Base-by-base conservation (phyloP, 2,888 invertebrate genomes). In the Abrostola triplasia region DNA sequence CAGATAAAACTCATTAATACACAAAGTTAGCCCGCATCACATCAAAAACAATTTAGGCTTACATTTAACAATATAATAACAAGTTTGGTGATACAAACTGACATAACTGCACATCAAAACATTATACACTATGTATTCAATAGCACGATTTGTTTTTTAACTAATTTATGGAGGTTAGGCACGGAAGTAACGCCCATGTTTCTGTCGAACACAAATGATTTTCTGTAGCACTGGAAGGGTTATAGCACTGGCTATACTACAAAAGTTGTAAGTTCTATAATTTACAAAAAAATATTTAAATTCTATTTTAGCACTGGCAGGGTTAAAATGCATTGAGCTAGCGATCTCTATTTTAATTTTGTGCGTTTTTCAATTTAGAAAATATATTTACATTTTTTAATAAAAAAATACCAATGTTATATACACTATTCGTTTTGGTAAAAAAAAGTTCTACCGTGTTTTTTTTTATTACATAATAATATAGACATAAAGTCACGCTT, bases 71-170 rank as follows among this genome's bases (percentile, higher is more conserved):
- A 76, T 69, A 84, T 89, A 90, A 92, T 89, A 85, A 83, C 81
- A 73, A 76, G 80, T 83, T 84, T 66, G 65, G 78, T 77, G 76
- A 72, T 69, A 77, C 80, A 76, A 73, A 80, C 77, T 70, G 77
- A 80, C 82, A 86, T 88, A 90, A 89, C 87, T 83, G 85, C 83
- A 84, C 90, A 88, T 90, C 87, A 88, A 82, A 88, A 73, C 85
- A 90, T 90, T 88, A 88, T 67, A 83, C 76, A 82, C 85, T 88
- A 88, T 91, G 88, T 90, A 88, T 91, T 90, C 87, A 88, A 90
- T 88, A 85, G 87, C 75, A 90, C 84, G 92, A 92, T 93, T 93
- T 93, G 92, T 92, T 93, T 92, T 91, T 94, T 92, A 92, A 93
- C 89, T 92, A 92, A 92, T 93, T 93, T 93, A 93, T 92, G 87